phyloP scores from a whole-genome alignment of 2,113 vertebrate genomes.

The Phylloscopus whistleri region DNA sequence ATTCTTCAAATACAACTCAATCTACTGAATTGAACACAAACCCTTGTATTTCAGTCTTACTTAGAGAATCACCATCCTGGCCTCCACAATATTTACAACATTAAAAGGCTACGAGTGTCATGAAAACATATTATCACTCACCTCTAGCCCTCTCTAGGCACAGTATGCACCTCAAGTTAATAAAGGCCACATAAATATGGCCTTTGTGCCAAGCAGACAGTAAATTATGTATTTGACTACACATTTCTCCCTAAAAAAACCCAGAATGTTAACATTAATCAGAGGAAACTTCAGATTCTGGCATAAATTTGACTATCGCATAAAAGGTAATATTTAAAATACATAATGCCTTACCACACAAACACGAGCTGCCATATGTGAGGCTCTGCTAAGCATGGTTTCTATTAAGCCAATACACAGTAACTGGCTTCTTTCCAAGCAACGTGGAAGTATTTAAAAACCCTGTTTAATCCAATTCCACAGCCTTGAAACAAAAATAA shows the following conservation, averaged over 20 bases:
- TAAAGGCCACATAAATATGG: background rate
- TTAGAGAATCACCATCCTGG: background rate
- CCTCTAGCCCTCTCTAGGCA: background rate
- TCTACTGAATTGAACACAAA: background rate
- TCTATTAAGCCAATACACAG: slow-evolving; percentile 48
- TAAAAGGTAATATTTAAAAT: slow-evolving; percentile 56
- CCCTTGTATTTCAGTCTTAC: background rate
- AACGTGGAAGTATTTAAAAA: slow-evolving; percentile 50
- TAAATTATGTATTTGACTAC: slow-evolving; percentile 40
- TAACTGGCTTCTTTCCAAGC: slow-evolving; percentile 49
- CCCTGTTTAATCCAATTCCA: slow-evolving; percentile 42
- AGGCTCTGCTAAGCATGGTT: slow-evolving; percentile 38
- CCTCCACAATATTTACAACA: background rate
- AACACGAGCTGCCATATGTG: slow-evolving; percentile 28
- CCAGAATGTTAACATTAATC: slow-evolving; percentile 59
- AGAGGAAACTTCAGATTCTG: slow-evolving; percentile 55
- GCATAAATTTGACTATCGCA: slow-evolving; percentile 33
- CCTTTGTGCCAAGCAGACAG: slow-evolving; percentile 33
- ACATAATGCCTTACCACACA: slow-evolving; percentile 37
- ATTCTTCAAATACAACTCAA: background rate
- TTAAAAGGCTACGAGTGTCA: background rate
- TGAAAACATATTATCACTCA: slow-evolving; percentile 21
- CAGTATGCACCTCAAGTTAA: background rate
- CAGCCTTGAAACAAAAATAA: slow-evolving; percentile 63
- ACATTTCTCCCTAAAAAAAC: background rate